phyloP scores from a whole-genome alignment of 2,888 invertebrate species.

The Dendrolimus houi region DNA sequence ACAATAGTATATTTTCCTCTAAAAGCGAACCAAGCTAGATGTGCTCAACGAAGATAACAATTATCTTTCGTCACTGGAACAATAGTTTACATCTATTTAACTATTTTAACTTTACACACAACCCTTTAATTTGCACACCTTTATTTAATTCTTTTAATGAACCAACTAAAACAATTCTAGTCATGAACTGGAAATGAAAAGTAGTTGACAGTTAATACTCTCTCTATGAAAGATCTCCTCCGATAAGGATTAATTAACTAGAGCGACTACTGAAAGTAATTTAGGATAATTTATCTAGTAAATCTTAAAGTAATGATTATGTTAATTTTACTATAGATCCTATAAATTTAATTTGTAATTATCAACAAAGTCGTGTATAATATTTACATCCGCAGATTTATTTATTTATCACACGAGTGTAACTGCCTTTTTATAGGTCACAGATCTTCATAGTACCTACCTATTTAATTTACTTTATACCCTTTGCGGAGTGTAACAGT shows the following conservation, averaged over 20 bases:
- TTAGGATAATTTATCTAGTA: constrained; percentile 59
- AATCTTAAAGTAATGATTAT: constrained; percentile 70
- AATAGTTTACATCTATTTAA: constrained; percentile 65
- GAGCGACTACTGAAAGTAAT: constrained; percentile 66
- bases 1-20: constrained; percentile 7
- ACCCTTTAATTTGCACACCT: constrained; percentile 76
- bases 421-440: constrained; percentile 53
- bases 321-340: constrained; percentile 67
- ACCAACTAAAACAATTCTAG: constrained; percentile 43
- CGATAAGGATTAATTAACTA: constrained; percentile 50
- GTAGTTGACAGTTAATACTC: constrained; percentile 38
- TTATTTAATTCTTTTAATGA: constrained; percentile 51
- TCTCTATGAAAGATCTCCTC: constrained; percentile 43
- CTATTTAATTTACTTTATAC: no score
- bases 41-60: constrained; percentile 33
- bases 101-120: constrained; percentile 76
- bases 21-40: constrained; percentile 31
- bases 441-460: neutral
- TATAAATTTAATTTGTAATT: constrained; percentile 67
- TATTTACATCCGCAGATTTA: constrained; percentile 63
- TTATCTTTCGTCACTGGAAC: constrained; percentile 47
- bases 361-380: constrained; percentile 66
- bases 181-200: constrained; percentile 19
- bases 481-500: no score
- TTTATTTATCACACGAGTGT: constrained; percentile 41